These are phyloP conservation scores for Thera obeliscata DNA, from an alignment of 2,888 invertebrate species.

Conservation along the genomic window DNA sequence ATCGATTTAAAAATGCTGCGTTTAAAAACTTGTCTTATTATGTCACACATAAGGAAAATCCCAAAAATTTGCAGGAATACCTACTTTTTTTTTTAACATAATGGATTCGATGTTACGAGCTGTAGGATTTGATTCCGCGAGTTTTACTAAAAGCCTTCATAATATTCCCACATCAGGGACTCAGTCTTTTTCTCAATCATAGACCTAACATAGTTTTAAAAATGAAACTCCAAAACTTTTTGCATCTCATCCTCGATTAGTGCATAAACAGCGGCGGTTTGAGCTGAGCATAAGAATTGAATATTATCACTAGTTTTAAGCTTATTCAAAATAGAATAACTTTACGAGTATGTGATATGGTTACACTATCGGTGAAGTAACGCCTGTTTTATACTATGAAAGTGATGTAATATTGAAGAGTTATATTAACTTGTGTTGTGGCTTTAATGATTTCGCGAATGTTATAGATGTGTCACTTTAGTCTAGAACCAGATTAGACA, in stretches of 20 bases:
- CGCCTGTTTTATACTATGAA: slow-evolving; percentile 23
- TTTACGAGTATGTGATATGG: slow-evolving; percentile 6
- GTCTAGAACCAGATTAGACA: neutral
- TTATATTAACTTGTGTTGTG: slow-evolving; percentile 1
- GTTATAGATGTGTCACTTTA: neutral
- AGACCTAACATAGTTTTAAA: neutral
- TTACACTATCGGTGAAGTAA: slow-evolving; percentile 14
- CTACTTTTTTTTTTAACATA: too few relatives aligned
- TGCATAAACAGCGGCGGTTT: slow-evolving; percentile 32
- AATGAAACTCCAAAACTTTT: neutral
- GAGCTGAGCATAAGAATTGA: slow-evolving; percentile 42
- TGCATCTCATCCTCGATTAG: slow-evolving; percentile 12
- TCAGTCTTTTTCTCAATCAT: slow-evolving; percentile 8
- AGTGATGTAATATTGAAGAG: neutral
- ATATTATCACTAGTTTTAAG: slow-evolving; percentile 29
- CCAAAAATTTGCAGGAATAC: neutral
- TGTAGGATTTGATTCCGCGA: too few relatives aligned
- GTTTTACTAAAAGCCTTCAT: too few relatives aligned
- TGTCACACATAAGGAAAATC: neutral
- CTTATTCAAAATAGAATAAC: slow-evolving; percentile 17
- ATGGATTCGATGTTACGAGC: too few relatives aligned
- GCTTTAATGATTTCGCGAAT: neutral
- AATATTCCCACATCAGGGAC: neutral
- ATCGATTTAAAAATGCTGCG: neutral
- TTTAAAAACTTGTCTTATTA: neutral